Conservation (phyloP, 2,113 vertebrate genomes). For the Tupaia chinensis region DNA sequence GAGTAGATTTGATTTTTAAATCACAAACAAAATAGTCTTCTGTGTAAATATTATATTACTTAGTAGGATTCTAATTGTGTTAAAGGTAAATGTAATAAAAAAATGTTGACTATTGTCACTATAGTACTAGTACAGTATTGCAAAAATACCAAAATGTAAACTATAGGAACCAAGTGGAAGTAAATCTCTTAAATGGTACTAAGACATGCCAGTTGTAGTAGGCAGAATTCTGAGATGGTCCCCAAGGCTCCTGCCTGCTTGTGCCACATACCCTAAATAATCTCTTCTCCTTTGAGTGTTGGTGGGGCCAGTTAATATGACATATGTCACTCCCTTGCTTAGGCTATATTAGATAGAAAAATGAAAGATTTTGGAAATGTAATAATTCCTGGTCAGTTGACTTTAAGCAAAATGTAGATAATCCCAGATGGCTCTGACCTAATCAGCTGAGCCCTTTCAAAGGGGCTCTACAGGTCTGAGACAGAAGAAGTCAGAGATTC, state of each 20-base stretch:
- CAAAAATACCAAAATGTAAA: slow-evolving; percentile 32
- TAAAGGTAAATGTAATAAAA: slow-evolving; percentile 30
- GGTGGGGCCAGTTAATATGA: not conserved
- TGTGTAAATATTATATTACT: not conserved
- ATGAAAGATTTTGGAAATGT: slow-evolving; percentile 30
- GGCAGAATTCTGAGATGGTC: not conserved
- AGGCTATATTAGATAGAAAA: not conserved
- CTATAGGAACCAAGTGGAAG: not conserved
- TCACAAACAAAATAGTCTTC: slow-evolving; percentile 15
- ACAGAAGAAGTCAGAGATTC: slow-evolving; percentile 24
- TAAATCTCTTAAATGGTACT: not conserved
- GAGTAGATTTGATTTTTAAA: slow-evolving; percentile 56
- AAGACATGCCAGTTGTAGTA: not conserved
- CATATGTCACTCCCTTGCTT: not conserved
- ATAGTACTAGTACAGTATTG: not conserved
- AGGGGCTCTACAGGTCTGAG: not conserved
- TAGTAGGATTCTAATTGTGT: slow-evolving; percentile 50
- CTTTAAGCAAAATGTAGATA: not conserved
- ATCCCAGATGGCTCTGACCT: not conserved
- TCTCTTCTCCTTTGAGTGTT: not conserved
- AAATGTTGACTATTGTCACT: not conserved
- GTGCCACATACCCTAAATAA: not conserved
- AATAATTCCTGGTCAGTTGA: slow-evolving; percentile 35
- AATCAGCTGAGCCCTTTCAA: slow-evolving; percentile 5
- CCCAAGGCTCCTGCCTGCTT: not conserved